Percentiles rank a stretch among this genome's conserved stretches.
phyloP scores from a whole-genome alignment of 2,797 vertebrate genomes.

The Myotis myotis region DNA sequence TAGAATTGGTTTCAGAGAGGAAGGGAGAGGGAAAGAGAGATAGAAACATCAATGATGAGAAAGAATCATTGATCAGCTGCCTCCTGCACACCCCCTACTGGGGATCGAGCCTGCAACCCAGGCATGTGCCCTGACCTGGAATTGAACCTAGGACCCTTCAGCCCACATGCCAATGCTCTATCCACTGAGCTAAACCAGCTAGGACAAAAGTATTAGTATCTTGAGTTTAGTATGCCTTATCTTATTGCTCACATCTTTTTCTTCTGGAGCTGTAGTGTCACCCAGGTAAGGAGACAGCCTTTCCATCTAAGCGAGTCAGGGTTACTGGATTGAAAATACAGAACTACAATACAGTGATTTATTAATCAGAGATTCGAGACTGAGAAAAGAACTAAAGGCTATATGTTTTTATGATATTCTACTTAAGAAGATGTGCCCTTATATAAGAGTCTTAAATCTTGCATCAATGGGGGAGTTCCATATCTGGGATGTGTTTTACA shows the following conservation, averaged over 20 bases:
- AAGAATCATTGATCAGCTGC: too few relatives aligned
- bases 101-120: too few relatives aligned
- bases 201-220: background rate
- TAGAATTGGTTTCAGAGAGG: too few relatives aligned
- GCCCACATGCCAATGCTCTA: too few relatives aligned
- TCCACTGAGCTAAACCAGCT: too few relatives aligned
- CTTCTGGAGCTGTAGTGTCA: background rate
- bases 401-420: background rate
- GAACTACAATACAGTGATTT: background rate
- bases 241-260: slow-evolving; percentile 40
- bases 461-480: background rate
- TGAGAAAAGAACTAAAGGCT: background rate
- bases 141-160: too few relatives aligned
- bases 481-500: background rate
- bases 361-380: background rate
- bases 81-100: too few relatives aligned
- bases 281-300: background rate
- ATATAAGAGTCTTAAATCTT: background rate
- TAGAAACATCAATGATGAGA: too few relatives aligned
- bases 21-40: too few relatives aligned
- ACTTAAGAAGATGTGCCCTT: background rate
- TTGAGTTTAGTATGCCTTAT: background rate
- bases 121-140: too few relatives aligned
- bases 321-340: slow-evolving; percentile 3
- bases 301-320: background rate